Evolutionary conservation across 2,797 vertebrate genomes (phyloP).

Genomic region (Oreochromis grahami): DNA sequence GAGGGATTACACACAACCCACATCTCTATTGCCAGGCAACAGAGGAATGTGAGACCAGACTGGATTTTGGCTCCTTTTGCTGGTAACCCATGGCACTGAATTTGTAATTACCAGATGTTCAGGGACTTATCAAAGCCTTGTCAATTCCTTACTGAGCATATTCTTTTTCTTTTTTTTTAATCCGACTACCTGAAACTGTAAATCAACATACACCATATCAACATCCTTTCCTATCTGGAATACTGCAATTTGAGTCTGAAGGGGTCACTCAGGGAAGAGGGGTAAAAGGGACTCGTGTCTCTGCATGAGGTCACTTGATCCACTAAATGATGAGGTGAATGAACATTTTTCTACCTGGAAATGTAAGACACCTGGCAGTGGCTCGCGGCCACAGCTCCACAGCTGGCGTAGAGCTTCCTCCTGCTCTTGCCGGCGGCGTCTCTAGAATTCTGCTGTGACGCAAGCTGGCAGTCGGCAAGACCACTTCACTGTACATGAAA

Average conservation of each 20-base stretch:
- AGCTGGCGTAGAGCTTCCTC: slow-evolving; percentile 52
- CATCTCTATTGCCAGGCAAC: slow-evolving; percentile 69
- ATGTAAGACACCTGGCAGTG: slow-evolving; percentile 58
- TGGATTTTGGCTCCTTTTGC: slow-evolving; percentile 51
- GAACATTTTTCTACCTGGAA: slow-evolving; percentile 45
- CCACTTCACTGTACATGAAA: slow-evolving; percentile 66
- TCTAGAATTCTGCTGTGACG: slow-evolving; percentile 50
- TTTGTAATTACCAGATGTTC: slow-evolving; percentile 70
- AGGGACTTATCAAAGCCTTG: slow-evolving; percentile 53
- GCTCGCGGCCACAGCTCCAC: slow-evolving; percentile 49
- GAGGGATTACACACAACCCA: slow-evolving; percentile 61
- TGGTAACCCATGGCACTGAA: slow-evolving; percentile 50
- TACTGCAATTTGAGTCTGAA: slow-evolving; percentile 22
- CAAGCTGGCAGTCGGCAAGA: slow-evolving; percentile 55
- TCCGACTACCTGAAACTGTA: slow-evolving; percentile 19
- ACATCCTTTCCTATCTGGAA: background rate
- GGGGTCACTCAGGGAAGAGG: background rate
- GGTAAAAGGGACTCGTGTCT: background rate
- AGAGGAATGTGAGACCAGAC: slow-evolving; percentile 50
- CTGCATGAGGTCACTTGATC: slow-evolving; percentile 37
- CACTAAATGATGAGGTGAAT: slow-evolving; percentile 22
- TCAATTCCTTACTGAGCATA: slow-evolving; percentile 38
- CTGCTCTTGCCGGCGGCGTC: slow-evolving; percentile 10
- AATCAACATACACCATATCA: background rate
- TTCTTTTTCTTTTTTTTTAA: slow-evolving; percentile 16